phyloP scores from a whole-genome alignment of 2,888 invertebrate genomes.

The Nebria salina region DNA sequence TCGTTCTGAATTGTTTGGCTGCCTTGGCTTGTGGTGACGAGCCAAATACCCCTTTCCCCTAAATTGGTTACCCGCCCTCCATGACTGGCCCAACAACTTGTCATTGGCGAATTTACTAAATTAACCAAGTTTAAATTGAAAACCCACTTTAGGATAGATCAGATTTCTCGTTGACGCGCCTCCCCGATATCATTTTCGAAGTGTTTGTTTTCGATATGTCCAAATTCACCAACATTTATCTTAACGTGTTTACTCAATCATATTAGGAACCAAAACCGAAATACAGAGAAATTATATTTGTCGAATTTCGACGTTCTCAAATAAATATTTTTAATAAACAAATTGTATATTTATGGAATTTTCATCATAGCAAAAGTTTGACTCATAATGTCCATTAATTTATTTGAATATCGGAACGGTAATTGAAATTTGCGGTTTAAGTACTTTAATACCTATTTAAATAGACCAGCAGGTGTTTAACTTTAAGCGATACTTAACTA shows the following conservation, averaged over 20 bases:
- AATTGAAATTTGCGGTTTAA: not conserved
- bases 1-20: constrained; percentile 26
- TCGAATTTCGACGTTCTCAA: no score
- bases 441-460: constrained; percentile 6
- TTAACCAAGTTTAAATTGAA: constrained; percentile 47
- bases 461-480: constrained; percentile 10
- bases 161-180: constrained; percentile 23
- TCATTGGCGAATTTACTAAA: constrained; percentile 45
- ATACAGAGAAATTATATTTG: not conserved
- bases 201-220: constrained; percentile 15
- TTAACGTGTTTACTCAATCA: not conserved
- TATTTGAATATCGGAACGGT: not conserved
- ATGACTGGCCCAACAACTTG: constrained; percentile 20
- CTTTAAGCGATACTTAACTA: not conserved
- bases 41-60: not conserved
- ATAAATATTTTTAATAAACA: no score
- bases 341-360: not conserved
- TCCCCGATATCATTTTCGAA: not conserved
- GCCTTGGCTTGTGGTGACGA: constrained; percentile 24
- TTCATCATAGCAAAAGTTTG: not conserved
- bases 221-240: not conserved
- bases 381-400: not conserved
- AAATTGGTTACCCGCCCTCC: not conserved
- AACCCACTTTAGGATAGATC: constrained; percentile 41
- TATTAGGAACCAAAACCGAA: not conserved